Evolutionary conservation across 2,113 vertebrate species (phyloP).

Genomic region (Campylorhamphus procurvoides): DNA sequence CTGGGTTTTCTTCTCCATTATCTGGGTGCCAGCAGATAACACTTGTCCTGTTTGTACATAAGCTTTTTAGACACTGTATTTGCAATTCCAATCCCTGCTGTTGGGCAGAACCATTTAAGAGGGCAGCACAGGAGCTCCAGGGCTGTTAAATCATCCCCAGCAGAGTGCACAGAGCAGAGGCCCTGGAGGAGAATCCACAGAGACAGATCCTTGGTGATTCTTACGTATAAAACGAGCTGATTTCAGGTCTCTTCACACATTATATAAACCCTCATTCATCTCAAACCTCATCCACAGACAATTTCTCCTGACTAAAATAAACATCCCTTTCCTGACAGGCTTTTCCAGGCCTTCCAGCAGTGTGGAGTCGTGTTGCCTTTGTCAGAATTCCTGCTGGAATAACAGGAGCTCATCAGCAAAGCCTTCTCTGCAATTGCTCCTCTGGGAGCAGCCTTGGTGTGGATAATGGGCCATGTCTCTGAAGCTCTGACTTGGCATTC

Average conservation of each 20-base stretch:
- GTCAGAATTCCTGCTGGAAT: slow-evolving; percentile 15
- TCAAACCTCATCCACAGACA: not conserved
- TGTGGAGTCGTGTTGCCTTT: not conserved
- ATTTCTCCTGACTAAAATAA: not conserved
- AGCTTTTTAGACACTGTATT: not conserved
- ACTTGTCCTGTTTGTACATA: not conserved
- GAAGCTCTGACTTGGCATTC: not conserved
- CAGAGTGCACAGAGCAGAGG: not conserved
- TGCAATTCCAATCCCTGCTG: not conserved
- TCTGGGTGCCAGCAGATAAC: not conserved
- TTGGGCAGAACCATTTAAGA: not conserved
- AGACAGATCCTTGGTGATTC: not conserved
- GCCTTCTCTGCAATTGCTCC: not conserved
- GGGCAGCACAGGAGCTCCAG: not conserved
- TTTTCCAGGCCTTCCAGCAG: not conserved
- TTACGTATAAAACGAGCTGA: not conserved
- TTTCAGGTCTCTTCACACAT: not conserved
- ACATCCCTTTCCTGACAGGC: not conserved
- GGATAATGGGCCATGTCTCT: not conserved
- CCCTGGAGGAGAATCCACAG: not conserved
- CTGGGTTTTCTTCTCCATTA: not conserved
- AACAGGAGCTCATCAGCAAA: not conserved
- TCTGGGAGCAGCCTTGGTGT: not conserved
- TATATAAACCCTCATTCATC: not conserved
- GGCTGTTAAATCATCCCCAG: not conserved